Base-by-base conservation (phyloP, 2,113 vertebrate species). In the Clarias magur region DNA sequence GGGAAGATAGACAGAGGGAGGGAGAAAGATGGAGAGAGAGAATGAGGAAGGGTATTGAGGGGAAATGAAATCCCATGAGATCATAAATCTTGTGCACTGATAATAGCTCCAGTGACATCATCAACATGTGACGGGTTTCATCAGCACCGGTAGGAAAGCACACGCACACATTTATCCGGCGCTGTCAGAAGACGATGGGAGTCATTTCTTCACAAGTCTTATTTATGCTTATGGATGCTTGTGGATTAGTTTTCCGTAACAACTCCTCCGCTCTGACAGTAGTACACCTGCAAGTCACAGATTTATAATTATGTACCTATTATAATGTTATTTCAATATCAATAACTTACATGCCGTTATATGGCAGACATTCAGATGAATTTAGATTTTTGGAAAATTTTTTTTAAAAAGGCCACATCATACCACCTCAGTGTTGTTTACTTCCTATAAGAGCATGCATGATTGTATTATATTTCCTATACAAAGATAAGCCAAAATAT, bases 11-110 rank as follows among this genome's bases (percentile, higher is more conserved):
- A 48, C 62, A 65, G 81, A 67, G 76, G 84, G 59, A 59, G 12
- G 25, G 84, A 25, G 73, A 67, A 48, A 65, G 75, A 15, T 92
- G 56, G 80, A 93, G 92, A 92, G 83, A 62, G 85, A 54, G 85
- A 42, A 80, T 81, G 67, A 76, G 78, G 30, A 82, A 80, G 54
- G 84, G 60, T 78, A 27, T 90, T 90, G 70, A 91, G 91, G 93
- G 91, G 68, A 91, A 86, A 93, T 93, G 81, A 93, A 90, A 93
- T 92, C 94, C 95, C 95, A 96, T 96, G 93, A 94, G 94, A 94
- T 95, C 92, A 95, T 95, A 94, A 95, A 96, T 96, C 95, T 96
- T 80, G 23, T n/a, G 68, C 48, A 67, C 54, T 86, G 42, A 30
- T 56, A 89, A 70, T 68, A 83, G 83, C 63, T 53, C 5, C 68